phyloP scores from a whole-genome alignment of 53 echinoderm and acorn worm species.

The Holothuria leucospilota region DNA sequence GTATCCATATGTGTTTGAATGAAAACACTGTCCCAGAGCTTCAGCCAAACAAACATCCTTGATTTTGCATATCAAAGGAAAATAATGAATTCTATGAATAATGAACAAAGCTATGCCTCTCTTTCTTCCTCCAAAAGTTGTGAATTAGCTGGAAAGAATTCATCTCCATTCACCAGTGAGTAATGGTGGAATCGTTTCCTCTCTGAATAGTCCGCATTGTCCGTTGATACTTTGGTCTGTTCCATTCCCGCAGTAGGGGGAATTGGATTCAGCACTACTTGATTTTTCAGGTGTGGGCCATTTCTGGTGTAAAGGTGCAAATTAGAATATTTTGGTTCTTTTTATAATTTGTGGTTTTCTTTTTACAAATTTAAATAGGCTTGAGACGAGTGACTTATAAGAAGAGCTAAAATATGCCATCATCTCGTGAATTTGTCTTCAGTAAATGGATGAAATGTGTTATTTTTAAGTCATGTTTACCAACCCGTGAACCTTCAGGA shows the following conservation, averaged over 20 bases:
- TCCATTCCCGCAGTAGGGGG: conserved; percentile 74
- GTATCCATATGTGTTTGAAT: neutral
- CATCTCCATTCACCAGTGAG: conserved; percentile 72
- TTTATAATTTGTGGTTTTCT: neutral
- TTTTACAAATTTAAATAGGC: neutral
- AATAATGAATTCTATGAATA: too few species aligned
- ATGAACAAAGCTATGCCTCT: too few species aligned
- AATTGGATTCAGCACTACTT: conserved; percentile 82
- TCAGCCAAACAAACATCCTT: neutral
- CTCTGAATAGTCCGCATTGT: conserved; percentile 82
- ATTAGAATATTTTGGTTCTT: neutral
- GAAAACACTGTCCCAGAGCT: neutral
- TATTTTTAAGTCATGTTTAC: too few species aligned
- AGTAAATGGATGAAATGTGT: too few species aligned
- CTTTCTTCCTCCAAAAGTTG: too few species aligned
- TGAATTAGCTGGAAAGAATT: conserved; percentile 24
- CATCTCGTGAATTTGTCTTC: too few species aligned
- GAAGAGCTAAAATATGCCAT: too few species aligned
- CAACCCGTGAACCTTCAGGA: too few species aligned
- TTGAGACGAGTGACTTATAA: too few species aligned
- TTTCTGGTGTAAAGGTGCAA: conserved; percentile 55
- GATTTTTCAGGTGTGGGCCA: conserved; percentile 70
- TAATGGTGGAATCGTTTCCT: conserved; percentile 89
- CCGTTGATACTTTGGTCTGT: conserved; percentile 75
- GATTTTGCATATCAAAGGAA: neutral